Evolutionary conservation across 1,140 invertebrate genomes (phyloP).

Genomic region (Heliothis subflexa): DNA sequence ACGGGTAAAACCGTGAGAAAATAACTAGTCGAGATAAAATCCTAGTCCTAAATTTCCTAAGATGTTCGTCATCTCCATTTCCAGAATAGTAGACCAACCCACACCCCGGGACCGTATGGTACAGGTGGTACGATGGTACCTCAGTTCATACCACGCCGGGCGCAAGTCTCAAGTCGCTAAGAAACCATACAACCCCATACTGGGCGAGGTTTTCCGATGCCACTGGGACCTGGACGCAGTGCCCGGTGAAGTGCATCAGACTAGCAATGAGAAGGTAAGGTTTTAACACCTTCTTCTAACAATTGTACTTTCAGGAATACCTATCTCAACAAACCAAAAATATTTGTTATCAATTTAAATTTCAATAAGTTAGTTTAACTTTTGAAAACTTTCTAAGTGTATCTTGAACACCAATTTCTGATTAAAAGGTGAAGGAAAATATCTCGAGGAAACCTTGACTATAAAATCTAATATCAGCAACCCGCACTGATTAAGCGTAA

Average conservation of each 20-base stretch:
- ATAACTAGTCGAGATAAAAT: background rate
- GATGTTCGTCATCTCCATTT: constrained; percentile 30
- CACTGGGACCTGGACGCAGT: constrained; percentile 90
- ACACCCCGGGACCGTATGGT: constrained; percentile 96
- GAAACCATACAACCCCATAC: constrained; percentile 98
- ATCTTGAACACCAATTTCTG: too few species aligned
- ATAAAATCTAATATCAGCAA: too few species aligned
- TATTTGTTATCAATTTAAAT: background rate
- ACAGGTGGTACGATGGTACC: constrained; percentile 97
- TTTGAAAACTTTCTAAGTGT: too few species aligned
- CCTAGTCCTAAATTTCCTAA: background rate
- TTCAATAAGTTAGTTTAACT: background rate
- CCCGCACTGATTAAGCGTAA: too few species aligned
- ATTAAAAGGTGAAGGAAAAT: too few species aligned
- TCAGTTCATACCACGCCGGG: constrained; percentile 98
- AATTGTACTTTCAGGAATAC: too few species aligned
- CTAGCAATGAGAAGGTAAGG: constrained; percentile 65
- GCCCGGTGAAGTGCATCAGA: constrained; percentile 53
- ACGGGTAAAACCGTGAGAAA: too few species aligned
- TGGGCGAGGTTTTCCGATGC: constrained; percentile 98
- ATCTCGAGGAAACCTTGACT: too few species aligned
- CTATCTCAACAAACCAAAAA: too few species aligned
- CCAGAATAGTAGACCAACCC: constrained; percentile 79
- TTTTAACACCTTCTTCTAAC: too few species aligned
- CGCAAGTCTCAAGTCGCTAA: constrained; percentile 97